Base-by-base conservation (phyloP, 2,888 invertebrate species). In the Drosophila maculinotata region DNA sequence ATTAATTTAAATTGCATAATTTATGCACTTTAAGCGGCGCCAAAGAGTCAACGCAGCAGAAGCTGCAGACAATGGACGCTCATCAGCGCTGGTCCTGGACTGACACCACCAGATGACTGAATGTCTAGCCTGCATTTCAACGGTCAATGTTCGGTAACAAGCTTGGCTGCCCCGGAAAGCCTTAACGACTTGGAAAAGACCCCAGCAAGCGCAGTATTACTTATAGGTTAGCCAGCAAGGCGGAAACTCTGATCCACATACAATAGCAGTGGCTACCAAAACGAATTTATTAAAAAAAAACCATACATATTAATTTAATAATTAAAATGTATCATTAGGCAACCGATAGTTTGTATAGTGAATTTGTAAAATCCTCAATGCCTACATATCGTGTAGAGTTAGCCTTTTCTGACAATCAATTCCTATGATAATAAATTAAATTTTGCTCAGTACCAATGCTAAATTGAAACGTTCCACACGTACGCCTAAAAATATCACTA, bases 381-480 rank as follows among this genome's bases (percentile, higher is more conserved):
- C 14, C 23, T 31, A n/a, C n/a, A n/a, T n/a, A n/a, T n/a, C n/a
- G n/a, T 23, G 9, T 9, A 14, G 45, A 17, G 15, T 17, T 38
- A n/a, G 7, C 7, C 44, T 38, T 28, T 54, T 26, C 69, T 63
- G 58, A 69, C 84, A 87, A 84, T 83, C 83, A 87, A 87, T 87
- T 87, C 76, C 81, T 78, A 83, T 78, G 84, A 78, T 76, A 80
- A 87, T 87, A 84, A 80, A 83, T 83, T 83, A 69, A 83, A 87
- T 83, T 83, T 87, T 87, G 47, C 48, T 54, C 12, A 14, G 45
- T 8, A 31, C 17, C 63, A 33, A 49, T 39, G 69, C 78, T 82
- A 86, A 82, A 82, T 87, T 83, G 87, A 87, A 83, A 87, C 76
- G 84, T 83, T 83, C 81, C 87, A 83, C 83, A 83, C 83, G 83